Conservation (phyloP, 2,797 vertebrate species). For the Toxotes lorentzi region DNA sequence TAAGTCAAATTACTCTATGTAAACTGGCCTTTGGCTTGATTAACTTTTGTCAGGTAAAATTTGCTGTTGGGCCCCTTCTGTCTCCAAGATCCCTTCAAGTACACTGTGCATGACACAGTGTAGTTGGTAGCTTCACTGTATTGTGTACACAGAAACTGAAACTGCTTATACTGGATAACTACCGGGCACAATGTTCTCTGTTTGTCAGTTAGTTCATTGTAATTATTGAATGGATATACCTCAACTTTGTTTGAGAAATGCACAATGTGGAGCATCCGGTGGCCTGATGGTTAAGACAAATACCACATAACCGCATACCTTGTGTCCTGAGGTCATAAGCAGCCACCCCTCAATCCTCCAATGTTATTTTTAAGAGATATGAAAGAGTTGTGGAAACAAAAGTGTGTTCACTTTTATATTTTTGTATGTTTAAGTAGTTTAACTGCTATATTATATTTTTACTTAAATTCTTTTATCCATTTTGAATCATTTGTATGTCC, state of each 20-base stretch:
- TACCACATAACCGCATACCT: too few species aligned
- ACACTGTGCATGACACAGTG: not conserved
- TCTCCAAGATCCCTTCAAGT: not conserved
- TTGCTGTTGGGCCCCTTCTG: not conserved
- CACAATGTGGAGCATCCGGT: not conserved
- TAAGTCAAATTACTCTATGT: constrained; percentile 68
- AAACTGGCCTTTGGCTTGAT: not conserved
- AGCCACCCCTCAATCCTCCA: not conserved
- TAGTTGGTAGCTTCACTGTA: too few species aligned
- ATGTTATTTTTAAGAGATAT: not conserved
- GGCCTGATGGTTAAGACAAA: not conserved
- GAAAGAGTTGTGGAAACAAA: not conserved
- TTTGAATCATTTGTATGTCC: too few species aligned
- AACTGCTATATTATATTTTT: too few species aligned
- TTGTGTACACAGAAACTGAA: not conserved
- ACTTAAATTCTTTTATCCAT: too few species aligned
- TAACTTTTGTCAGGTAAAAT: not conserved
- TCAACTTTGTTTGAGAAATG: not conserved
- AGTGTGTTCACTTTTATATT: too few species aligned
- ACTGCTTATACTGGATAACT: not conserved
- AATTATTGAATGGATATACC: not conserved
- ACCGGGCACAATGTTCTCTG: not conserved
- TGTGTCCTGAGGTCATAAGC: not conserved
- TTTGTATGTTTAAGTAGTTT: too few species aligned
- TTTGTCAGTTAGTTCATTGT: not conserved